A percentile compares a stretch with the other conserved stretches of the same genome.
Conservation (phyloP, 2,113 vertebrate species). For the Chloropsis cyanopogon region DNA sequence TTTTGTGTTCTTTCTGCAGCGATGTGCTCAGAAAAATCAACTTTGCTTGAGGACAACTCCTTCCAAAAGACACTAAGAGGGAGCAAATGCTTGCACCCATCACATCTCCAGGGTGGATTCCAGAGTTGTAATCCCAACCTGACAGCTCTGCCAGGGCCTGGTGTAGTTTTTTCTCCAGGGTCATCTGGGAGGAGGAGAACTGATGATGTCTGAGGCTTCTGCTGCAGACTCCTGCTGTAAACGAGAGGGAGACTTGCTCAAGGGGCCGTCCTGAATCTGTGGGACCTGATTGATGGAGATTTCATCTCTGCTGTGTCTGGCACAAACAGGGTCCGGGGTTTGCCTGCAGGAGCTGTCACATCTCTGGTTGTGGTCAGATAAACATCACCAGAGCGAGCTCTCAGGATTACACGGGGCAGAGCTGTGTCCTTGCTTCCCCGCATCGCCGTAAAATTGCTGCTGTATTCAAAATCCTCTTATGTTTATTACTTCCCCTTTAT, state of each 20-base stretch:
- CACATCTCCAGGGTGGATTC: neutral
- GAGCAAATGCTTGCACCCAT: neutral
- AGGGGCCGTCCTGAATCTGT: fast-evolving
- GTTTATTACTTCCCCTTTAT: slow-evolving; percentile 37
- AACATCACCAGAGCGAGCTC: neutral
- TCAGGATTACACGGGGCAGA: neutral
- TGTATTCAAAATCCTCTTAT: slow-evolving; percentile 43
- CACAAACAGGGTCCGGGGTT: neutral
- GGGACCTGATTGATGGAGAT: neutral
- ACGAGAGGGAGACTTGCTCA: fast-evolving
- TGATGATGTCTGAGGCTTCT: neutral
- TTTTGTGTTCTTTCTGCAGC: neutral
- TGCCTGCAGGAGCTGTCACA: neutral
- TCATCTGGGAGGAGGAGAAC: neutral
- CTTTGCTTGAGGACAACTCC: neutral
- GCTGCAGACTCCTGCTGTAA: neutral
- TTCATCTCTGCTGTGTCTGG: neutral
- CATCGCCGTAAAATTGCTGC: neutral
- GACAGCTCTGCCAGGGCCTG: neutral
- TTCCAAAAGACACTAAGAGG: neutral
- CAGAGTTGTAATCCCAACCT: neutral
- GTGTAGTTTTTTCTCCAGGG: neutral
- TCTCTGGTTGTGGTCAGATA: fast-evolving
- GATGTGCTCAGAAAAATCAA: neutral
- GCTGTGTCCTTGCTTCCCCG: neutral